Base-by-base conservation (phyloP, 1,140 invertebrate species). In the Penaeus indicus region DNA sequence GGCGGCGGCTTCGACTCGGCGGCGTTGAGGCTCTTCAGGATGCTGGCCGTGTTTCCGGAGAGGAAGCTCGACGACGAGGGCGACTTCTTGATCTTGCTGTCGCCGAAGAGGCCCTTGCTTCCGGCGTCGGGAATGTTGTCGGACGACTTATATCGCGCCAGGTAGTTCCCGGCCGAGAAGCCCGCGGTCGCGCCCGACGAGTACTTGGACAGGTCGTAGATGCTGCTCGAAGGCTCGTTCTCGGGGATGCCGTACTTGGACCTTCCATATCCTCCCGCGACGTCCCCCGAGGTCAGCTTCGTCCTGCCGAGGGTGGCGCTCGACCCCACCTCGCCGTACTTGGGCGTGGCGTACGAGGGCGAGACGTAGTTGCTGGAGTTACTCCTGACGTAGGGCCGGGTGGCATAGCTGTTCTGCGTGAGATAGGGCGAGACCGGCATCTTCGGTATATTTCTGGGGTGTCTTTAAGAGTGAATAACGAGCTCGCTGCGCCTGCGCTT, bases 201-300 rank as follows among this genome's bases (percentile, higher is more conserved):
- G 62, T 69, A 69, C 62, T 27, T 84, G 67, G 42, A 42, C 11
- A 54, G 54, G 54, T 54, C 54, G 16, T 54, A 54, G 16, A 16
- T 16, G 10, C 54, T 2, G 54, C 78, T 64, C 42, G 63, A 64
- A 60, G 88, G 78, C 54, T 62, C 77, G n/a, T 91, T 83, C 64
- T 91, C 84, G 81, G 85, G 77, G 64, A 84, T 81, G 82, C 72
- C 69, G 77, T 89, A 88, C 84, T 91, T 86, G 0, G 81, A 79
- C 19, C 62, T 75, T 22, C 69, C 82, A 60, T 88, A 88, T 13
- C 61, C 62, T 21, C 79, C 54, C 16, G 81, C 61, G 69, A 64
- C 72, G 84, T 85, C 81, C 5, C 27, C 72, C 21, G 60, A 11
- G 84, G 32, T 25, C 64, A 62, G 78, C 25, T 21, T 32, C 27